Evolutionary conservation across 2,797 vertebrate genomes (phyloP).

Genomic region (Scolopax rusticola): DNA sequence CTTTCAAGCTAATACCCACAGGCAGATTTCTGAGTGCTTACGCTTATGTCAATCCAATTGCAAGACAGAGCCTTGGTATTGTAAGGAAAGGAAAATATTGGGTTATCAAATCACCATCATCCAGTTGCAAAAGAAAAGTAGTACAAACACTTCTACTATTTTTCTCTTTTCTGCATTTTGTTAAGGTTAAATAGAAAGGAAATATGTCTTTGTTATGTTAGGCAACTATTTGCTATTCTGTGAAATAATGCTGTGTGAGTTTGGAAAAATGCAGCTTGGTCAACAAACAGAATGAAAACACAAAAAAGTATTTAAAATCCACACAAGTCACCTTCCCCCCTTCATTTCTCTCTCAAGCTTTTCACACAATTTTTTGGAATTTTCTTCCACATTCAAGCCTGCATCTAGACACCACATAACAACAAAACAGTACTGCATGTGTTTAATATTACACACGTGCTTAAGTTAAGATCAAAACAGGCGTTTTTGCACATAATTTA

Average conservation of each 20-base stretch:
- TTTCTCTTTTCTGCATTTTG: neutral
- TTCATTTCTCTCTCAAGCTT: neutral
- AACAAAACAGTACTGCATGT: neutral
- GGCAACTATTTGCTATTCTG: neutral
- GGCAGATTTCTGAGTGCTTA: conserved; percentile 62
- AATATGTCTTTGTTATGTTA: neutral
- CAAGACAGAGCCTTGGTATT: conserved; percentile 6
- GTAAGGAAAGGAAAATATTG: conserved; percentile 53
- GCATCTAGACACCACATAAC: neutral
- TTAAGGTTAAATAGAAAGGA: neutral
- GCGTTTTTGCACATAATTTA: neutral
- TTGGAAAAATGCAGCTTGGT: neutral
- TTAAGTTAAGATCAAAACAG: neutral
- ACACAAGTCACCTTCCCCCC: neutral
- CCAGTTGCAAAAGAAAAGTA: conserved; percentile 42
- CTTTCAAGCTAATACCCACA: conserved; percentile 60
- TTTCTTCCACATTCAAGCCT: neutral
- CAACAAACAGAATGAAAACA: neutral
- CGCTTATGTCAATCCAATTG: neutral
- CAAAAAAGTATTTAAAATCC: neutral
- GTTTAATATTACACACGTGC: neutral
- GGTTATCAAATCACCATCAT: conserved; percentile 56
- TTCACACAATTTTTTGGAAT: neutral
- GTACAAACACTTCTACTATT: neutral
- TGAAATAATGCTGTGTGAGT: neutral